Evolutionary conservation across 2,888 invertebrate species (phyloP).

Genomic region (Drosophila planitibia): DNA sequence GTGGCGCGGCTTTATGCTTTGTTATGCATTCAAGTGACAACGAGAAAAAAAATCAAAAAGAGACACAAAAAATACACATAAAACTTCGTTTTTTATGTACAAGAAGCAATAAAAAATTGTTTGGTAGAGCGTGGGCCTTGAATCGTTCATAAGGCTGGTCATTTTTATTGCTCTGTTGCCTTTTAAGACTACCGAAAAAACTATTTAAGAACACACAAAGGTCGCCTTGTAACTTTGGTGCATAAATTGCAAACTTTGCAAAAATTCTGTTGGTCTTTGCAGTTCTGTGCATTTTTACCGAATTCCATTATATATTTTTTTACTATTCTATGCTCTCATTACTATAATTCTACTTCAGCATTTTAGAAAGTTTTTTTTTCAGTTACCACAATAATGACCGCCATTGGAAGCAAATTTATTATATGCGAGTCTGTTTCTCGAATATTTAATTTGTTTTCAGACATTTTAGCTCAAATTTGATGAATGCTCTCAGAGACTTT

Average conservation of each 20-base stretch:
- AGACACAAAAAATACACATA: constrained; percentile 17
- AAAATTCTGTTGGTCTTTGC: constrained; percentile 15
- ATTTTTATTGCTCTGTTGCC: constrained; percentile 32
- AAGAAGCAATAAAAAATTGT: constrained; percentile 9
- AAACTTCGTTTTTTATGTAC: constrained; percentile 28
- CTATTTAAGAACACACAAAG: constrained; percentile 15
- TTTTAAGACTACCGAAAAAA: constrained; percentile 6
- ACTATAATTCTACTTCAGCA: constrained; percentile 58
- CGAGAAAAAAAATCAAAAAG: not conserved
- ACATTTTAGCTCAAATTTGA: not conserved
- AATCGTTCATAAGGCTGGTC: constrained; percentile 5
- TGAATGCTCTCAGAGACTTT: not conserved
- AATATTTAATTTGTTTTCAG: not conserved
- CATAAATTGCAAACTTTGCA: constrained; percentile 17
- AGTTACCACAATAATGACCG: constrained; percentile 12
- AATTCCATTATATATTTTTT: constrained; percentile 22
- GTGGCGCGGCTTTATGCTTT: constrained; percentile 54
- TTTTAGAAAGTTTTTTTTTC: constrained; percentile 12
- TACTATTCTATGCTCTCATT: constrained; percentile 11
- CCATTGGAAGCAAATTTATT: constrained; percentile 4
- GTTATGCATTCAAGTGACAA: constrained; percentile 57
- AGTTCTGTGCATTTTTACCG: constrained; percentile 8
- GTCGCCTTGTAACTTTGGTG: constrained; percentile 7
- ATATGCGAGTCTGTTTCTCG: not conserved
- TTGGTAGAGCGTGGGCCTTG: not conserved